Conservation (phyloP, 2,888 invertebrate genomes). For the Drosophila helvetica region DNA sequence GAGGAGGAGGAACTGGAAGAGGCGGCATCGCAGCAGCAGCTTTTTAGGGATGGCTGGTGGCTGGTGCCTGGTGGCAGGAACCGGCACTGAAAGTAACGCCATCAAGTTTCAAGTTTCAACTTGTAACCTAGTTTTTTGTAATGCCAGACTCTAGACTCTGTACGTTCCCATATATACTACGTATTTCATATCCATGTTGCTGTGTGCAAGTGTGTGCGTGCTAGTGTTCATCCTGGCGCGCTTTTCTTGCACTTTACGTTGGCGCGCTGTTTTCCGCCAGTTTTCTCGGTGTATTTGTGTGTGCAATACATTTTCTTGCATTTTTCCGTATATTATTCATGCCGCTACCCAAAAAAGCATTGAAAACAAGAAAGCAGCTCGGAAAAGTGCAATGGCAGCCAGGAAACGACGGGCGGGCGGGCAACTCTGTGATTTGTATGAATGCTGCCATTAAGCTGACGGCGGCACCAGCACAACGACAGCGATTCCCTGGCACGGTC, state of each 20-base stretch:
- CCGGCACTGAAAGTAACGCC: constrained; percentile 43
- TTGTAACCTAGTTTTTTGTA: constrained; percentile 70
- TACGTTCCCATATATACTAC: constrained; percentile 3
- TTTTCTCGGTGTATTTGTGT: constrained; percentile 22
- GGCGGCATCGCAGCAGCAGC: neutral
- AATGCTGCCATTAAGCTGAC: constrained; percentile 69
- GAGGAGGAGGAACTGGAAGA: neutral
- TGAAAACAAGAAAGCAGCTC: constrained; percentile 27
- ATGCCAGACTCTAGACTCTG: constrained; percentile 41
- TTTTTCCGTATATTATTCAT: constrained; percentile 64
- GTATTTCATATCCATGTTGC: neutral
- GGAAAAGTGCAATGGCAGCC: constrained; percentile 68
- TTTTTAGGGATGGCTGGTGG: neutral
- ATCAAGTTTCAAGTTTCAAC: constrained; percentile 62
- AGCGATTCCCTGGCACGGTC: constrained; percentile 5
- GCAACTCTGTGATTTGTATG: constrained; percentile 67
- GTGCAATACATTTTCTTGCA: constrained; percentile 55
- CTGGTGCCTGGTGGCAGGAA: neutral
- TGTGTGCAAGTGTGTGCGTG: constrained; percentile 27
- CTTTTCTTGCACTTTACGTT: constrained; percentile 54
- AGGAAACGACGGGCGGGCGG: constrained; percentile 32
- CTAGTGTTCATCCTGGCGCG: constrained; percentile 43
- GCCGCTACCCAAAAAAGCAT: constrained; percentile 19
- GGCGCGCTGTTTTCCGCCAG: constrained; percentile 31
- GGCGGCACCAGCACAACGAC: constrained; percentile 15